Conservation (phyloP, 2,888 invertebrate genomes). For the Noctua janthina region DNA sequence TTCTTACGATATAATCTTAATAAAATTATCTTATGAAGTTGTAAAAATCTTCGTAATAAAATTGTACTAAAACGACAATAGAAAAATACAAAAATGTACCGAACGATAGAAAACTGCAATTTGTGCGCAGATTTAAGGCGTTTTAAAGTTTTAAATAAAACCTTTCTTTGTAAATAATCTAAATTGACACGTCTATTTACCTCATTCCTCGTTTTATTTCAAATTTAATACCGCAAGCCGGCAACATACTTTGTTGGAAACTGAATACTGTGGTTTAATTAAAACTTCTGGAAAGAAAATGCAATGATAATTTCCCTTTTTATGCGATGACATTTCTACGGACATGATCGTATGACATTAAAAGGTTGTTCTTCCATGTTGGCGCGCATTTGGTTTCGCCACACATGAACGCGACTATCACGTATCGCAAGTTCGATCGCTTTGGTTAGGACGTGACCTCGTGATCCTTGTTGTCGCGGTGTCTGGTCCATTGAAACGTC, state of each 20-base stretch:
- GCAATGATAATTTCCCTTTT: not conserved
- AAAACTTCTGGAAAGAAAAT: not conserved
- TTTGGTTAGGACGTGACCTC: not conserved
- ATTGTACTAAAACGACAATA: not conserved
- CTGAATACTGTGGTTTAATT: not conserved
- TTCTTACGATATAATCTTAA: conserved; percentile 20
- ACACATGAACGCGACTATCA: not conserved
- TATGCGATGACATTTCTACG: not conserved
- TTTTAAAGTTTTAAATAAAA: conserved; percentile 21
- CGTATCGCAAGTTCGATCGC: not conserved
- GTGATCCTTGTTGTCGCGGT: not conserved
- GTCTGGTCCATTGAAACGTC: not conserved
- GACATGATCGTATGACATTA: not conserved
- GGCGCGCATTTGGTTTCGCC: not conserved
- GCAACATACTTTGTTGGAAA: not conserved
- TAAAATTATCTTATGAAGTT: conserved; percentile 14
- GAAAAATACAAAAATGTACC: not conserved
- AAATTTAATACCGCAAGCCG: not conserved
- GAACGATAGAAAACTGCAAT: not conserved
- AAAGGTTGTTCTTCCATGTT: not conserved
- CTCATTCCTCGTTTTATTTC: conserved; percentile 22
- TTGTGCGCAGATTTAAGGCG: not conserved
- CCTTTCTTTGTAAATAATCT: conserved; percentile 37
- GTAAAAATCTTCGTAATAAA: conserved; percentile 5
- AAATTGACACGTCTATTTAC: conserved; percentile 16